Evolutionary conservation across 2,797 vertebrate genomes (phyloP), one percentile per base, ranked within the genome.

Genomic region (Ceryle rudis): DNA sequence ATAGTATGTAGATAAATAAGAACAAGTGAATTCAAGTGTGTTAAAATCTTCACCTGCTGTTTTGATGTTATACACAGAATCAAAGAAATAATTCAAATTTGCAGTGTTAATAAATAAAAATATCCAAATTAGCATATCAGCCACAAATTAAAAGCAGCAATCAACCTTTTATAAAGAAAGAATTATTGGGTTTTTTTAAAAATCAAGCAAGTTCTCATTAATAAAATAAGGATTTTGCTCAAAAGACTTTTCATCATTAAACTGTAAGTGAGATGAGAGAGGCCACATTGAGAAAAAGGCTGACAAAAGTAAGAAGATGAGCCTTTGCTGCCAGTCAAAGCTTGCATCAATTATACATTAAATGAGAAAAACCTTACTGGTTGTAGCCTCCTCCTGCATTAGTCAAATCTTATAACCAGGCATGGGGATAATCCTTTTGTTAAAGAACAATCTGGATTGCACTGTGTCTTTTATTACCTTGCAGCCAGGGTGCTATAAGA

Each of bases 171-270:
- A 88, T 58, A 73, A 94, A 92, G 44, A 61, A 82, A 78, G 10
- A 78, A 79, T 14, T 66, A 85, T 57, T 85, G 75, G 92, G 6
- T 13, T 49, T 47, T 94, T 49, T 85, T 41, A 69, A 46, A 84
- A 82, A 61, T 74, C 62, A 83, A 64, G 71, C 4, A 54, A 90
- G 19, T 85, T 41, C 51, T 91, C 25, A 92, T 94, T 94, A 84
- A 91, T 90, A 81, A 96, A 96, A 90, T 35, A 85, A 70, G 66
- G 51, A 85, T 90, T 96, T 85, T 73, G 6, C 51, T 81, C 73
- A 79, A 81, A 91, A 91, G 72, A 54, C 26, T 49, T 25, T 55
- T 93, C 57, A 73, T 91, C 55, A 67, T 90, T 95, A 89, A 88
- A 65, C 73, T 83, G n/a, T 70, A 74, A 81, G 23, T 14, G 49